These are phyloP conservation scores for Achroia grisella DNA, from an alignment of 1,140 invertebrate genomes.

Conservation along the genomic window DNA sequence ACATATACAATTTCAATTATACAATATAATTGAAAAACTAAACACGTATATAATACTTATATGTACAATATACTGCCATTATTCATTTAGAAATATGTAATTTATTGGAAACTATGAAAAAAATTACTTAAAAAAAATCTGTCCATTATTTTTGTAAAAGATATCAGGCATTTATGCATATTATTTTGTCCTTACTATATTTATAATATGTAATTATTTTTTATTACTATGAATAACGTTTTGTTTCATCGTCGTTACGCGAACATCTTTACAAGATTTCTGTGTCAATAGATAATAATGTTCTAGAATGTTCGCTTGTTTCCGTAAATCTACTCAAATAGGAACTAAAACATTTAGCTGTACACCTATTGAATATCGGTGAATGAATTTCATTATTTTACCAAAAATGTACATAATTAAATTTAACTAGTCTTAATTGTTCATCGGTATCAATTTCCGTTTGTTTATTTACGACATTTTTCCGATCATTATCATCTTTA, in stretches of 20 bases:
- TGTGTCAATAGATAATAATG: too few relatives aligned
- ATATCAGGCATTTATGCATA: background rate
- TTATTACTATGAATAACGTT: too few relatives aligned
- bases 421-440: conserved; percentile 26
- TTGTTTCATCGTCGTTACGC: too few relatives aligned
- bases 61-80: conserved; percentile 16
- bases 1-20: conserved; percentile 1
- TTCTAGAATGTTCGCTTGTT: too few relatives aligned
- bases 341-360: too few relatives aligned
- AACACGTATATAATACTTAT: background rate
- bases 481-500: too few relatives aligned
- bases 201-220: too few relatives aligned
- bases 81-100: conserved; percentile 5
- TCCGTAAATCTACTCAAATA: too few relatives aligned
- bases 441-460: background rate
- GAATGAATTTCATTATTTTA: conserved; percentile 9
- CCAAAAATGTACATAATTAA: conserved; percentile 38
- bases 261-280: too few relatives aligned
- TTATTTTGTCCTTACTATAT: too few relatives aligned
- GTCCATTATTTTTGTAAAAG: conserved; percentile 9
- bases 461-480: background rate
- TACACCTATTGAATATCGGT: too few relatives aligned
- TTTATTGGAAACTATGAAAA: background rate
- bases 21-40: background rate
- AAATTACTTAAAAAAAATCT: conserved; percentile 13